These are phyloP conservation scores for Pherbina coryleti DNA, from an alignment of 2,888 invertebrate species.

Conservation along the genomic window DNA sequence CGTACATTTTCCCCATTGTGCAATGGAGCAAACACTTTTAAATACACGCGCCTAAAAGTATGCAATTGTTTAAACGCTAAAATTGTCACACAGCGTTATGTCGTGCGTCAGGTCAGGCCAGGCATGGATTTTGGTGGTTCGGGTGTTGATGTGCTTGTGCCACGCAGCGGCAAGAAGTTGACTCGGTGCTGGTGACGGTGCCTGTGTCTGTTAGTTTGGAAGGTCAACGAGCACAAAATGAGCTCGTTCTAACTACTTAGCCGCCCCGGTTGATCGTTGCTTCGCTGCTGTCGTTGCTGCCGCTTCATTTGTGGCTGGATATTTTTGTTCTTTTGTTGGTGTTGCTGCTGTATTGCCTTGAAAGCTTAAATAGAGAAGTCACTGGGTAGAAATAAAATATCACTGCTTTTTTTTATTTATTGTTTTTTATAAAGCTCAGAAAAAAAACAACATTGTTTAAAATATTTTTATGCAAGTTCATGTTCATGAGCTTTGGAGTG, in stretches of 20 bases:
- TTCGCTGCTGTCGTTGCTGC: no score
- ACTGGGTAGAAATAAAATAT: background rate
- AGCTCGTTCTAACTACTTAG: background rate
- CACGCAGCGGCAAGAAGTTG: background rate
- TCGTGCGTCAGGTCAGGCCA: no score
- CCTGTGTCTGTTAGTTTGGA: background rate
- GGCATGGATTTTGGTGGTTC: no score
- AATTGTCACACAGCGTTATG: background rate
- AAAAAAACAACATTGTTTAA: no score
- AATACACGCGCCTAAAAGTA: background rate
- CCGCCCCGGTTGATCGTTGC: background rate
- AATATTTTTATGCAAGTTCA: no score
- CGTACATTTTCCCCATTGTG: no score
- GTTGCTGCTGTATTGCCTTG: background rate
- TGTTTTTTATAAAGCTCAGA: no score
- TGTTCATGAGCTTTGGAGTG: no score
- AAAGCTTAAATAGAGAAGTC: background rate
- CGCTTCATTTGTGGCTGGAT: background rate
- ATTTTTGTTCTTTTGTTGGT: background rate
- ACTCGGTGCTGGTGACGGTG: background rate
- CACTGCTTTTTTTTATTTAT: no score
- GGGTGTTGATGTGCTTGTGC: background rate
- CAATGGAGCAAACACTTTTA: no score
- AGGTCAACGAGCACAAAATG: background rate
- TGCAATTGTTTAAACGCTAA: constrained; percentile 14